phyloP scores from a whole-genome alignment of 2,113 vertebrate genomes.

The Dipodomys ordii region DNA sequence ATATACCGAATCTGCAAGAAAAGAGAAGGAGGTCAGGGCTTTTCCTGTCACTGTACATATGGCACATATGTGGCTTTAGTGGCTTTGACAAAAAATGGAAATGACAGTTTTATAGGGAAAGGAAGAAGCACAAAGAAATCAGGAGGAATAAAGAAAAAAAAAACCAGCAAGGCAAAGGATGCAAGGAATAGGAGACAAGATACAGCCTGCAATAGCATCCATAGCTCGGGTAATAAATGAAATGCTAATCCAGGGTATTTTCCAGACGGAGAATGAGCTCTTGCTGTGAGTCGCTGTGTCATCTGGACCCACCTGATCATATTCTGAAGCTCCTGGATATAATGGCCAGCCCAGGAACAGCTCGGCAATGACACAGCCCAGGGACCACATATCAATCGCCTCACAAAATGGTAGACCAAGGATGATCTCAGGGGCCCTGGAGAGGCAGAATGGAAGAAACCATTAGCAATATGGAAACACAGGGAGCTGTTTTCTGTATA shows the following conservation, averaged over 20 bases:
- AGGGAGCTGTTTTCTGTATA: not conserved
- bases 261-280: not conserved
- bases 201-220: too few species aligned
- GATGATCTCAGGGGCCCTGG: conserved; percentile 99
- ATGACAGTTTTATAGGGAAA: conserved; percentile 57
- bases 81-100: conserved; percentile 42
- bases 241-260: not conserved
- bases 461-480: conserved; percentile 34
- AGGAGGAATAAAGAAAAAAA: not conserved
- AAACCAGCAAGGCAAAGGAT: not conserved
- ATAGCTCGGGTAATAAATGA: not conserved
- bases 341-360: conserved; percentile 99
- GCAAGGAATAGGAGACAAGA: not conserved
- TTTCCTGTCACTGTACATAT: conserved; percentile 49
- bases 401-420: conserved; percentile 98
- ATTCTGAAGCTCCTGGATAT: conserved; percentile 98
- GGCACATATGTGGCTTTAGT: not conserved
- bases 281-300: not conserved
- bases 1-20: conserved; percentile 97
- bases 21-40: conserved; percentile 78
- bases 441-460: conserved; percentile 55
- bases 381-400: conserved; percentile 99
- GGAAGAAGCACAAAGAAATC: conserved; percentile 55
- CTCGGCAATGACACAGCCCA: conserved; percentile 99
- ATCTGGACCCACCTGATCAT: conserved; percentile 93